phyloP scores from a whole-genome alignment of 2,888 invertebrate species.

The Seira ritae region DNA sequence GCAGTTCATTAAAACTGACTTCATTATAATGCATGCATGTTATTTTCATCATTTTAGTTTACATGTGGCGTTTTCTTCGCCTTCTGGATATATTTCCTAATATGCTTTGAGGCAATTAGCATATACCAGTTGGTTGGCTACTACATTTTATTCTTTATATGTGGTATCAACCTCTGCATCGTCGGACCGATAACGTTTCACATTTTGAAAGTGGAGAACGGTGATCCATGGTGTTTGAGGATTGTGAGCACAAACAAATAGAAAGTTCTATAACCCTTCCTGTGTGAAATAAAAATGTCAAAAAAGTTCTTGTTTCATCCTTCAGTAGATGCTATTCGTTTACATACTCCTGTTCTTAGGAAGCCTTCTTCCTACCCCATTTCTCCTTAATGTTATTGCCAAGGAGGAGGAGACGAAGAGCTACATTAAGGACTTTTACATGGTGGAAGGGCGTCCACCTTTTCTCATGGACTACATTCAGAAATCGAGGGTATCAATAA shows the following conservation, averaged over 20 bases:
- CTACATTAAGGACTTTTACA: constrained; percentile 23
- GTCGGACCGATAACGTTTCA: constrained; percentile 9
- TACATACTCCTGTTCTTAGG: not conserved
- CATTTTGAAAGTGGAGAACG: constrained; percentile 7
- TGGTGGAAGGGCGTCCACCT: constrained; percentile 25
- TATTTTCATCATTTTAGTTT: constrained; percentile 31
- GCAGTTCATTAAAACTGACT: no score
- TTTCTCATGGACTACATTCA: constrained; percentile 44
- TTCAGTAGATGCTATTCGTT: constrained; percentile 30
- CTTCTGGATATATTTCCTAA: constrained; percentile 46
- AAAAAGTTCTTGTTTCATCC: constrained; percentile 10
- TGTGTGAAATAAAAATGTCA: not conserved
- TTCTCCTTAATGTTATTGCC: constrained; percentile 7
- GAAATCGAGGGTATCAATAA: constrained; percentile 6
- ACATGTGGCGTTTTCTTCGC: constrained; percentile 16
- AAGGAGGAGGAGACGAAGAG: constrained; percentile 1
- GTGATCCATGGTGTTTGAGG: not conserved
- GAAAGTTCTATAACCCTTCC: not conserved
- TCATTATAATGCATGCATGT: no score
- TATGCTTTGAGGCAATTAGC: constrained; percentile 33
- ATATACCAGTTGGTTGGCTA: constrained; percentile 7
- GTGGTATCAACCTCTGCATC: constrained; percentile 27
- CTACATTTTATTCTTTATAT: constrained; percentile 20
- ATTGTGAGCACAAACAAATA: constrained; percentile 11
- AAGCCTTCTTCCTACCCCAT: constrained; percentile 5